Evolutionary conservation across 2,113 vertebrate genomes (phyloP).

Genomic region (Pimephales promelas): DNA sequence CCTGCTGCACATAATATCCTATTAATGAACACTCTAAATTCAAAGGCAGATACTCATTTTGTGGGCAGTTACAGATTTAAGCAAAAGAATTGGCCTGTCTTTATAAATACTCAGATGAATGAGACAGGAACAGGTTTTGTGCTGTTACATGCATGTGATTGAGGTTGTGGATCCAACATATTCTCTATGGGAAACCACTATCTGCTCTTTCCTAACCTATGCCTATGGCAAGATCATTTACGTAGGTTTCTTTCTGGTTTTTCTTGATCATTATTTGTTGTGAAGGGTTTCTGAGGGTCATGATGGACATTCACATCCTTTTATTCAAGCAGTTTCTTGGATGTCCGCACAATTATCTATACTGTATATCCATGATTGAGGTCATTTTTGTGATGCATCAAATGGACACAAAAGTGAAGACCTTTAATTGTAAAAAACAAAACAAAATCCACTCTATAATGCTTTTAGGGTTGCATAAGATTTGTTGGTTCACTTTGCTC

Average conservation of each 20-base stretch:
- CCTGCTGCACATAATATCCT: conserved; percentile 81
- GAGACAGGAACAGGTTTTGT: conserved; percentile 52
- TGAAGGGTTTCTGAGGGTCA: background rate
- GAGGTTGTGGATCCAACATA: conserved; percentile 37
- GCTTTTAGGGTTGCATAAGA: background rate
- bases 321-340: background rate
- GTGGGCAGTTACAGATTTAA: conserved; percentile 79
- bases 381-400: background rate
- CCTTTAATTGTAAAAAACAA: background rate
- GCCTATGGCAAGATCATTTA: background rate
- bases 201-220: conserved; percentile 25
- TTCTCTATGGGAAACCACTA: background rate
- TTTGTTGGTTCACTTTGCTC: background rate
- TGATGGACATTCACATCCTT: background rate
- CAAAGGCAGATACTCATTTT: conserved; percentile 91
- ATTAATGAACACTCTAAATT: conserved; percentile 98
- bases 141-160: conserved; percentile 54
- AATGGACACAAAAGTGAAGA: background rate
- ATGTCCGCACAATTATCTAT: background rate
- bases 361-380: background rate
- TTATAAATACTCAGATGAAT: conserved; percentile 68
- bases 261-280: background rate
- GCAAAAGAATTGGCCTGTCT: conserved; percentile 69
- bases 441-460: background rate
- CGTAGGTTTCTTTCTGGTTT: background rate